A percentile compares a stretch with the other conserved stretches of the same genome.
These are phyloP conservation scores for Drosophila stalkeri DNA, from an alignment of 2,888 invertebrate species.

Conservation along the genomic window DNA sequence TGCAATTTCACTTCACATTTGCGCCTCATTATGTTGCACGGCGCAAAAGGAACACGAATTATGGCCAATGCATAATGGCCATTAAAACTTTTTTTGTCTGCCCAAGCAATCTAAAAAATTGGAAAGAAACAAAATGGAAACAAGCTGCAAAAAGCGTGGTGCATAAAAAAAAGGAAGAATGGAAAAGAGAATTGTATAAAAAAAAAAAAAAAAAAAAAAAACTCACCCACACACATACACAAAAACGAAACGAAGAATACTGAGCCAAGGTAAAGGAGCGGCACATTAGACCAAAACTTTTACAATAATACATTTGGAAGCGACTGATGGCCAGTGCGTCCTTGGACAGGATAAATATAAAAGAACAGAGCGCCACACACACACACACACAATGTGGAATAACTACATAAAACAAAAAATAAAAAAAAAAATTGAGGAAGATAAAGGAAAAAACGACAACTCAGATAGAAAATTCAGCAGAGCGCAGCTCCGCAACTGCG, in stretches of 20 bases:
- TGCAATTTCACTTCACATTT: constrained; percentile 67
- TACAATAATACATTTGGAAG: constrained; percentile 71
- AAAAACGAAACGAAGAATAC: constrained; percentile 9
- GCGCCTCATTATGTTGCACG: constrained; percentile 58
- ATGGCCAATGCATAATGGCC: constrained; percentile 77
- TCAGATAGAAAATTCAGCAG: constrained; percentile 66
- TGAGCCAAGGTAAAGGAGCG: constrained; percentile 44
- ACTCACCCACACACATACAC: constrained; percentile 3
- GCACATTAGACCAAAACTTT: constrained; percentile 71
- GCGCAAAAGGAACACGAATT: constrained; percentile 60
- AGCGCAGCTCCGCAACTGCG: constrained; percentile 72
- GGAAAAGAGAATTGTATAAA: constrained; percentile 9
- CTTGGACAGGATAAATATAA: constrained; percentile 57
- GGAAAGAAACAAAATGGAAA: constrained; percentile 35
- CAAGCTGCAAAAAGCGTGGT: constrained; percentile 22
- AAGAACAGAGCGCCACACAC: constrained; percentile 30
- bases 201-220: not conserved
- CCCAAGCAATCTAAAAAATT: constrained; percentile 43
- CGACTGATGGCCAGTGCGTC: constrained; percentile 57
- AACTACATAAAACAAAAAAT: constrained; percentile 45
- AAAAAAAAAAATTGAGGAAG: constrained; percentile 19
- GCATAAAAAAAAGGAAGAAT: constrained; percentile 13
- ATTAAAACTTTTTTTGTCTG: constrained; percentile 65
- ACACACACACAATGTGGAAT: constrained; percentile 42
- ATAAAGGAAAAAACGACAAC: constrained; percentile 38